Percentiles rank a stretch among this genome's conserved stretches.
phyloP scores from a whole-genome alignment of 2,113 vertebrate genomes.

The Pluvianellus socialis region DNA sequence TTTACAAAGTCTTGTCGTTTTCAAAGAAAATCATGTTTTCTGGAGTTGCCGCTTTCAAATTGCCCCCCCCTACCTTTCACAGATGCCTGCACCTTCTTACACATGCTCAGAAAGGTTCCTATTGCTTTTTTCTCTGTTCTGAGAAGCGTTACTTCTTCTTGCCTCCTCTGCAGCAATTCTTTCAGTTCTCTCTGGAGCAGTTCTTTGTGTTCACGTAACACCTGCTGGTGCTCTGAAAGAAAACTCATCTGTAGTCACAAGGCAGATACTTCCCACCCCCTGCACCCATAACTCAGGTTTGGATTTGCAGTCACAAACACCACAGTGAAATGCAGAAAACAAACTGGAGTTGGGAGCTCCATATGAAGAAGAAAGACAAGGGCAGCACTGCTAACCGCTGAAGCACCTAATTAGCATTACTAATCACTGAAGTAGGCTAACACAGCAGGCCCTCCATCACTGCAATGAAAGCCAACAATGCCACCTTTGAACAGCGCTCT shows the following conservation, averaged over 20 bases:
- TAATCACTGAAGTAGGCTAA: not conserved
- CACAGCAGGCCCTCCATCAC: not conserved
- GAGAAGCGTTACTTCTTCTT: slow-evolving; percentile 68
- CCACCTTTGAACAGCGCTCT: not conserved
- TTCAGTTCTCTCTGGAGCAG: not conserved
- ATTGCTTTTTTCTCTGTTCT: slow-evolving; percentile 71
- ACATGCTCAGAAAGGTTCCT: slow-evolving; percentile 80
- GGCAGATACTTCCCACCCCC: not conserved
- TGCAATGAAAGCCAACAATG: fast-evolving
- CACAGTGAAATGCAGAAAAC: not conserved
- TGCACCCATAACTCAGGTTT: not conserved
- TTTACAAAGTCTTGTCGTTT: not conserved
- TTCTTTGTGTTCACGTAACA: not conserved
- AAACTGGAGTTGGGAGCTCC: not conserved
- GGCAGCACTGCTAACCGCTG: not conserved
- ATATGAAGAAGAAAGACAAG: not conserved
- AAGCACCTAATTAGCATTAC: not conserved
- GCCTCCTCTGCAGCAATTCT: slow-evolving; percentile 70
- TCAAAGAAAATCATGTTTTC: not conserved
- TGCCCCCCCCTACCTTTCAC: slow-evolving; percentile 75
- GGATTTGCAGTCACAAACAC: not conserved
- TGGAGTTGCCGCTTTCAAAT: not conserved
- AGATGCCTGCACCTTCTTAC: slow-evolving; percentile 69
- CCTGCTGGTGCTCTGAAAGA: slow-evolving; percentile 43
- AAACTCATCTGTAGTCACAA: not conserved